Percentiles rank a stretch among this genome's conserved stretches.
These are phyloP conservation scores for Simalia tracyae DNA, from an alignment of 2,797 vertebrate species.

Conservation along the genomic window DNA sequence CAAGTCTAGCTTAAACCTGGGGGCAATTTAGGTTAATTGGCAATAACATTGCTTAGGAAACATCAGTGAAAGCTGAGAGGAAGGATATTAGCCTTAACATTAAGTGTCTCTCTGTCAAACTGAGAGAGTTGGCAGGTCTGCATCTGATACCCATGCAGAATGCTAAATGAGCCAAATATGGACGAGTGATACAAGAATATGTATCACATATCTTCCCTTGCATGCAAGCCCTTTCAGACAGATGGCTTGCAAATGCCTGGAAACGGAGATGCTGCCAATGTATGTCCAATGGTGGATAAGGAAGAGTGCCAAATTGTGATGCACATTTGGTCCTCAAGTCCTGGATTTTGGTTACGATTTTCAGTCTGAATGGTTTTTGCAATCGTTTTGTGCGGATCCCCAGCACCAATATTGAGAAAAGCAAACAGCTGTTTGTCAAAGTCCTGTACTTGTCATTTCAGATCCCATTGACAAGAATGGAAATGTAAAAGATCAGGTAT, in stretches of 20 bases:
- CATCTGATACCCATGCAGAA: constrained; percentile 2
- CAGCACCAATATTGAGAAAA: not conserved
- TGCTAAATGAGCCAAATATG: not conserved
- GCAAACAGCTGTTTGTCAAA: not conserved
- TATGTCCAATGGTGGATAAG: not conserved
- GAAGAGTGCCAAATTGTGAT: not conserved
- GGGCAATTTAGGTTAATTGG: constrained; percentile 35
- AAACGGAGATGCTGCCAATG: not conserved
- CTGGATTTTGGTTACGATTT: not conserved
- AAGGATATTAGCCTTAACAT: constrained; percentile 23
- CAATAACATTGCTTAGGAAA: constrained; percentile 35
- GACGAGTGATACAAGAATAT: not conserved
- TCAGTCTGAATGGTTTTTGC: not conserved
- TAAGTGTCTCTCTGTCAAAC: not conserved
- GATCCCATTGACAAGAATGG: not conserved
- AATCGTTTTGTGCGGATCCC: not conserved
- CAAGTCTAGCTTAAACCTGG: constrained; percentile 6
- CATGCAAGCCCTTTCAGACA: not conserved
- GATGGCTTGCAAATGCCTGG: not conserved
- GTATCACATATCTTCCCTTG: not conserved
- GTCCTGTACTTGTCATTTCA: not conserved
- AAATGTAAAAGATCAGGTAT: not conserved
- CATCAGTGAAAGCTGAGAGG: constrained; percentile 25
- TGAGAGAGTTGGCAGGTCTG: not conserved
- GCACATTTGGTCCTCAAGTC: not conserved